A percentile compares a stretch with the other conserved stretches of the same genome.
These are phyloP conservation scores for Eurystomus gularis DNA, from an alignment of 2,113 vertebrate genomes.

Conservation along the genomic window DNA sequence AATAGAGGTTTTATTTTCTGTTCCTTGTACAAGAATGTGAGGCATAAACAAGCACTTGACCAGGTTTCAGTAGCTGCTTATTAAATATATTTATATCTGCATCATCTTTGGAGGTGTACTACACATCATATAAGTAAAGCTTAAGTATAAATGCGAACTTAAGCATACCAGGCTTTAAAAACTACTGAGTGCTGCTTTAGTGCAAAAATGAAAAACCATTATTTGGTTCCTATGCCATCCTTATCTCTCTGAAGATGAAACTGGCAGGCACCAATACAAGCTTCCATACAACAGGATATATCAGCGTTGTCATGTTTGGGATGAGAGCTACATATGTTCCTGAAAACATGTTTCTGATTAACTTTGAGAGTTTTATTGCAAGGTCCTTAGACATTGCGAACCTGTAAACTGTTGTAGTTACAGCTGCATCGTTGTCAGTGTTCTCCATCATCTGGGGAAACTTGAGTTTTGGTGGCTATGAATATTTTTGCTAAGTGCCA, in stretches of 20 bases:
- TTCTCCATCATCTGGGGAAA: background rate
- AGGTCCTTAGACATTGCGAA: background rate
- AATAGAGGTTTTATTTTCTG: background rate
- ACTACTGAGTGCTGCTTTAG: background rate
- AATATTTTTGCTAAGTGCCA: background rate
- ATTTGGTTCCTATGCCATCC: accelerated
- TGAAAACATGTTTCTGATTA: background rate
- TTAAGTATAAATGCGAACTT: background rate
- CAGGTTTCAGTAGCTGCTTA: background rate
- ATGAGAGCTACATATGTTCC: background rate
- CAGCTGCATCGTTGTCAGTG: background rate
- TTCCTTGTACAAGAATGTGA: background rate
- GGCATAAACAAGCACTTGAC: background rate
- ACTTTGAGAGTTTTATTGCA: background rate
- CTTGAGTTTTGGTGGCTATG: background rate
- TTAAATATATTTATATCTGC: background rate
- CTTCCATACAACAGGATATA: background rate
- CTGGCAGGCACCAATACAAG: background rate
- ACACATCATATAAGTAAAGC: background rate
- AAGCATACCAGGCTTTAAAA: background rate
- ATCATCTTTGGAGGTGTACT: background rate
- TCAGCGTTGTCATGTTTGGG: background rate
- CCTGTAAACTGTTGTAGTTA: background rate
- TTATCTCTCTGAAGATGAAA: background rate
- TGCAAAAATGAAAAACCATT: background rate